Percentiles rank a stretch among this genome's conserved stretches.
Conservation (phyloP, 1,140 invertebrate genomes). For the Antheraea pernyi region DNA sequence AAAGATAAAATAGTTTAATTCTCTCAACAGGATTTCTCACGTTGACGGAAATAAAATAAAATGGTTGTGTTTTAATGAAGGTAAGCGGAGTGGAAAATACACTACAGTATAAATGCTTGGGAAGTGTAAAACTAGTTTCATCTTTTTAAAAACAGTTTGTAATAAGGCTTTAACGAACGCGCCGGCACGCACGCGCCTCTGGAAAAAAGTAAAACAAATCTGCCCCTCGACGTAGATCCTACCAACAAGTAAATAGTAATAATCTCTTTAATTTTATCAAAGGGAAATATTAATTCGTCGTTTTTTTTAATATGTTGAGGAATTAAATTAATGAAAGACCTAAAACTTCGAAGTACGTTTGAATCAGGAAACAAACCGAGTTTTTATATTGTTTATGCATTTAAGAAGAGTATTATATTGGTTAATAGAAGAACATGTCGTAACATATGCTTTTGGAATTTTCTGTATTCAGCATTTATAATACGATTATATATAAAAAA, state of each 20-base stretch:
- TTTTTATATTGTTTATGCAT: too few species aligned
- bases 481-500: too few species aligned
- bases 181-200: slow-evolving; percentile 26
- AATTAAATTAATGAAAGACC: neutral
- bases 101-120: slow-evolving; percentile 14
- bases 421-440: too few species aligned
- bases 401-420: too few species aligned
- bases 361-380: too few species aligned
- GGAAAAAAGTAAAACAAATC: slow-evolving; percentile 23
- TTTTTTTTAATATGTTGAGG: neutral
- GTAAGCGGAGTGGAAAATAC: slow-evolving; percentile 18
- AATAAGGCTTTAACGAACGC: slow-evolving; percentile 28
- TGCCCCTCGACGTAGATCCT: slow-evolving; percentile 14
- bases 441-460: too few species aligned
- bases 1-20: neutral
- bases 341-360: too few species aligned
- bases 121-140: slow-evolving; percentile 25
- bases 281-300: neutral
- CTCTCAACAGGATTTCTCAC: neutral
- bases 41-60: neutral
- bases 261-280: slow-evolving; percentile 4
- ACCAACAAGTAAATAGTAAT: slow-evolving; percentile 22
- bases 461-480: too few species aligned
- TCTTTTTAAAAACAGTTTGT: slow-evolving; percentile 28
- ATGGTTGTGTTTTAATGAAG: slow-evolving; percentile 14